These are phyloP conservation scores for Lamellibrachia columna DNA, from an alignment of 2,888 invertebrate genomes.

Conservation along the genomic window DNA sequence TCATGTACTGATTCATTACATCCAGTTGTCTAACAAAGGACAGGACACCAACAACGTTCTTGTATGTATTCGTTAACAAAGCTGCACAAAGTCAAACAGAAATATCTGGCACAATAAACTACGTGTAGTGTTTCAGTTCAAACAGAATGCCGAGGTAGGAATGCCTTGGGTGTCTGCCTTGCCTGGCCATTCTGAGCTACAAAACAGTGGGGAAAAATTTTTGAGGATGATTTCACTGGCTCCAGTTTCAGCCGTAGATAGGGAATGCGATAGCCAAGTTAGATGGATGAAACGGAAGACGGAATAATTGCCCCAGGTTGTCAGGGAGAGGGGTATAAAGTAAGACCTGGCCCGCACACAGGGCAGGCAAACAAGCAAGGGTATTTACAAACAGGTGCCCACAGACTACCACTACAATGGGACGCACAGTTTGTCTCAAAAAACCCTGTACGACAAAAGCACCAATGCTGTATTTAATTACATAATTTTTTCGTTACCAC, in stretches of 20 bases:
- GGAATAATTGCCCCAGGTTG: slow-evolving; percentile 3
- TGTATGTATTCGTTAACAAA: not conserved
- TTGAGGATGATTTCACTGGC: not conserved
- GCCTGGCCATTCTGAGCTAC: not conserved
- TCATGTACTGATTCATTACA: not conserved
- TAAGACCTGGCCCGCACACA: not conserved
- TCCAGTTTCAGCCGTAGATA: not conserved
- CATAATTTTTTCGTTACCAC: not conserved
- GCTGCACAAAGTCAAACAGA: not conserved
- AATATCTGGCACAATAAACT: not conserved
- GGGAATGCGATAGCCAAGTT: slow-evolving; percentile 7
- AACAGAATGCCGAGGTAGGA: not conserved
- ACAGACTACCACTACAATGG: not conserved
- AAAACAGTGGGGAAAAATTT: not conserved
- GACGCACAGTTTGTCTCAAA: not conserved
- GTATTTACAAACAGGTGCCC: not conserved
- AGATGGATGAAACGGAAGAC: not conserved
- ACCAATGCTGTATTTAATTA: not conserved
- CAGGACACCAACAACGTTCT: not conserved
- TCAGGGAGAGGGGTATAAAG: not conserved
- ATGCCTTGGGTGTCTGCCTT: not conserved
- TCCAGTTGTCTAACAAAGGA: not conserved
- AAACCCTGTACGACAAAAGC: not conserved
- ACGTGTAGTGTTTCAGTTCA: not conserved
- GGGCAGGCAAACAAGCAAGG: not conserved